Evolutionary conservation across 1,140 invertebrate species (phyloP), one percentile per base, ranked within the genome.

Genomic region (Ganaspis sp.): DNA sequence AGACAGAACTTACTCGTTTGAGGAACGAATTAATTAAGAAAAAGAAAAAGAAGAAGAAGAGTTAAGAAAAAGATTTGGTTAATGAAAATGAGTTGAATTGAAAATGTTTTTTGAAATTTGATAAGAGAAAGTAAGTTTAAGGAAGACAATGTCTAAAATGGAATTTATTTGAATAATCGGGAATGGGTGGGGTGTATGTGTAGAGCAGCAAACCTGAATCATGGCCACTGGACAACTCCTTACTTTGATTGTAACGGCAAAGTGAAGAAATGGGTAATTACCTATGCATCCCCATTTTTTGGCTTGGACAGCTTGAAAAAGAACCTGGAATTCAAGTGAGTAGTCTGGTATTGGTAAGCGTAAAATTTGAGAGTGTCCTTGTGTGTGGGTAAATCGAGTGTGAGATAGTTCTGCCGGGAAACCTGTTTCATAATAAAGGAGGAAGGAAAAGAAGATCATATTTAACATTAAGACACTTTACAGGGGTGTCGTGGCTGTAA

Each of bases 251-350:
- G 98, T 92, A 92, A 96, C 84, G 97, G 97, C 45, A 96, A 96
- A 91, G 92, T 96, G 58, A 96, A 97, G 84, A 97, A 97, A 92
- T 99, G 98, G 98, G 93, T 99, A 80, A 94, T 99, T 79, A 98
- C 97, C 45, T 99, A 99, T 92, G 95, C 96, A 70, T 95, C 95
- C 72, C 98, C 98, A 72, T 99, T 99, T 94, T 99, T 99, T 90
- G 98, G 98, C 72, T 97, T 96, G 95, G 98, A 99, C 89, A 96
- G 95, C 88, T 93, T 99, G 69, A 97, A 96, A 93, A 94, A 94
- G 26, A 96, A 96, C 91, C 91, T 98, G 80, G 97, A 98, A 93
- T 98, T 98, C 92, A 98, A 98, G 97, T 98, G 92, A 96, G 96
- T 94, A 86, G 85, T 77, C 54, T 77, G 26, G 23, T 72, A 75